A percentile compares a stretch with the other conserved stretches of the same genome.
Conservation (phyloP, 2,113 vertebrate genomes). For the Dinomys branickii region DNA sequence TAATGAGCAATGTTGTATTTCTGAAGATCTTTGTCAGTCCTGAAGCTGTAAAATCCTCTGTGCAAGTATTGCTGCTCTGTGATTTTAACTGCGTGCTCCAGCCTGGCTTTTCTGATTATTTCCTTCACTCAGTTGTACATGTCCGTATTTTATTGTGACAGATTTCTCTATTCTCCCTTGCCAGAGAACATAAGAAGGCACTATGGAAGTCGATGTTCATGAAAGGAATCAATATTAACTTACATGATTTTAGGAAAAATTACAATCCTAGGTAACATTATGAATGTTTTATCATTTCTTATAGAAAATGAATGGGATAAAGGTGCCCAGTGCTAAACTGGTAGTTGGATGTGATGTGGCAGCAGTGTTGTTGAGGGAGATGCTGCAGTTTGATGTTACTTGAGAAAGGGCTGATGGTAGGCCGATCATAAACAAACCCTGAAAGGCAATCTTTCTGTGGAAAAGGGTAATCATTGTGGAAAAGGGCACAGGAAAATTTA, state of each 20-base stretch:
- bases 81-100: not conserved
- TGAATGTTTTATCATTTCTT: not conserved
- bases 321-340: not conserved
- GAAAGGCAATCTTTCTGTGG: not conserved
- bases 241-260: not conserved
- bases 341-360: not conserved
- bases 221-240: not conserved
- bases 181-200: not conserved
- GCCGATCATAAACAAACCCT: not conserved
- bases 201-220: not conserved
- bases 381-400: not conserved
- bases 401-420: not conserved
- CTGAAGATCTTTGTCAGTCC: constrained; percentile 66
- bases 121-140: not conserved
- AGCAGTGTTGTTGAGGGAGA: not conserved
- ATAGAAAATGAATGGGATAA: not conserved
- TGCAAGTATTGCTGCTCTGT: not conserved
- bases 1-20: constrained; percentile 77
- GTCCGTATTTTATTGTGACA: not conserved
- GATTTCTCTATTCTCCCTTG: not conserved
- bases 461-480: not conserved
- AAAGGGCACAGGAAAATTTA: not conserved
- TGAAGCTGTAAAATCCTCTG: constrained; percentile 44
- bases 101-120: not conserved
- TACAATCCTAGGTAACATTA: not conserved